Conservation (phyloP, 2,888 invertebrate species). For the Nemotelus nigrinus region DNA sequence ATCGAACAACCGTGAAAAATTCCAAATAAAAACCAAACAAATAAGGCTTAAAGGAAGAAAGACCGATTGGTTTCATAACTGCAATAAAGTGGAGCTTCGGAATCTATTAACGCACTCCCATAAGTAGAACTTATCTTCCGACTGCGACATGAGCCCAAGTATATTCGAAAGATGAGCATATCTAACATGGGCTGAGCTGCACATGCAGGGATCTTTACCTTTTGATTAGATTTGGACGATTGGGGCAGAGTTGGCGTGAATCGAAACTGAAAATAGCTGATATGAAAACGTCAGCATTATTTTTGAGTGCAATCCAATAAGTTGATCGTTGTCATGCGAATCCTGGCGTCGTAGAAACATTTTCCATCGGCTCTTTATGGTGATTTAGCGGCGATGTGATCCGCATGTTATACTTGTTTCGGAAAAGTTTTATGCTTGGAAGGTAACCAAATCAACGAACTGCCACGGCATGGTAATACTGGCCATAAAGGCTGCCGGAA, state of each 20-base stretch:
- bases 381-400: too few relatives aligned
- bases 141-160: slow-evolving; percentile 13
- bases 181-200: too few relatives aligned
- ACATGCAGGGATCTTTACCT: too few relatives aligned
- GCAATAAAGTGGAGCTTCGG: slow-evolving; percentile 23
- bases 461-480: background rate
- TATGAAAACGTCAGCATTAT: background rate
- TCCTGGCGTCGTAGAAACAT: too few relatives aligned
- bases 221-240: too few relatives aligned
- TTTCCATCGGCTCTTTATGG: too few relatives aligned
- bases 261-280: background rate
- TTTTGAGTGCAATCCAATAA: background rate
- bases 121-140: slow-evolving; percentile 4
- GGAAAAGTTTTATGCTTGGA: background rate
- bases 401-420: too few relatives aligned
- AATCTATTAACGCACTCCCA: slow-evolving; percentile 30
- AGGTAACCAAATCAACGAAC: background rate
- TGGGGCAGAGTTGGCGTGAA: too few relatives aligned
- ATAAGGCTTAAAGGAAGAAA: background rate
- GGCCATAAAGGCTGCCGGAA: background rate
- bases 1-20: slow-evolving; percentile 9
- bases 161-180: background rate
- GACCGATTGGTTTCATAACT: slow-evolving; percentile 11
- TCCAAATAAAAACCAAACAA: background rate
- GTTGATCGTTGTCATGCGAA: too few relatives aligned